Percentiles rank a stretch among this genome's conserved stretches.
Evolutionary conservation across 2,113 vertebrate genomes (phyloP).

Genomic region (Lucifuga dentata): DNA sequence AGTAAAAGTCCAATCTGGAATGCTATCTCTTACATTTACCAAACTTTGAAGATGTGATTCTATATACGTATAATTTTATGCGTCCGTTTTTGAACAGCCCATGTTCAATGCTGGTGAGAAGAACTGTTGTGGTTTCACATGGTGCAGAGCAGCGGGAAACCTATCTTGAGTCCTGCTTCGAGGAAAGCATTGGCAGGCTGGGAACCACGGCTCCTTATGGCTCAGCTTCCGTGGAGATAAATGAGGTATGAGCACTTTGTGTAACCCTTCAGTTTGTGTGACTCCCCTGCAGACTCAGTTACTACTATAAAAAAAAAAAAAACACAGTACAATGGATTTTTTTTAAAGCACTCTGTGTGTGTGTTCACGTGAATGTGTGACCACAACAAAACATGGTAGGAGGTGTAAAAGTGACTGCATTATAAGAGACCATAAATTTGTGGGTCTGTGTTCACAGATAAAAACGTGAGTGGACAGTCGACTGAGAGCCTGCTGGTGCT

Average conservation of each 20-base stretch:
- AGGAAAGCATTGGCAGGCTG: slow-evolving; percentile 1
- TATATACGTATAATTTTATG: neutral
- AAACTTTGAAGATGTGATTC: neutral
- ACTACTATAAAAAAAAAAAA: neutral
- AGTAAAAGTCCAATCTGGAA: neutral
- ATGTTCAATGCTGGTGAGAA: slow-evolving; percentile 8
- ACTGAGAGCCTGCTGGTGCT: slow-evolving; percentile 36
- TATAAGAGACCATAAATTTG: neutral
- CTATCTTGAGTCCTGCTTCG: slow-evolving; percentile 4
- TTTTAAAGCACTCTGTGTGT: neutral
- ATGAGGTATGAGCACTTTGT: slow-evolving; percentile 29
- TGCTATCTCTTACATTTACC: neutral
- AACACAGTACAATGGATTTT: slow-evolving; percentile 1
- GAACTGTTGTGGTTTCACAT: neutral
- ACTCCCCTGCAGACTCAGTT: neutral
- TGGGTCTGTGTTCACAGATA: slow-evolving; percentile 1
- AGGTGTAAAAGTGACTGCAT: slow-evolving; percentile 25
- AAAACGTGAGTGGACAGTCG: slow-evolving; percentile 19
- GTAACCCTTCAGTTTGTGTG: slow-evolving; percentile 27
- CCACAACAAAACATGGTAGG: slow-evolving; percentile 16
- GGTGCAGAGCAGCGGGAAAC: neutral
- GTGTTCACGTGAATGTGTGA: slow-evolving; percentile 13
- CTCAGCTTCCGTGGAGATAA: slow-evolving; percentile 39
- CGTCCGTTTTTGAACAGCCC: neutral
- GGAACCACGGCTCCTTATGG: neutral